A percentile compares a stretch with the other conserved stretches of the same genome.
Conservation (phyloP, 53 echinoderm and acorn worm genomes). For the Stichopus horrens region DNA sequence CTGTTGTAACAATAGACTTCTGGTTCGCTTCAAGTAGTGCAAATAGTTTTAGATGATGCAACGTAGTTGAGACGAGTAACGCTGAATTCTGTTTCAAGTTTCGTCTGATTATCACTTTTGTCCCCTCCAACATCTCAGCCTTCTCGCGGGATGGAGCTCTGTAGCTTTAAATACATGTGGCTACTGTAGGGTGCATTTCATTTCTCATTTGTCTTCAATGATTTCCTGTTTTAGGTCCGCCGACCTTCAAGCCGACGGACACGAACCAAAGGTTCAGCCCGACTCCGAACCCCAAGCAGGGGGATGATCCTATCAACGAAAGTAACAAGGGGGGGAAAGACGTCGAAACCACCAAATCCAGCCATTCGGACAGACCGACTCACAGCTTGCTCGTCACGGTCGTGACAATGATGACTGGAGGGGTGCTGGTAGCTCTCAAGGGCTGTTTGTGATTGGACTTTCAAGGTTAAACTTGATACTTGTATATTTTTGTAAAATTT, state of each 20-base stretch:
- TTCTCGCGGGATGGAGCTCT: too few species aligned
- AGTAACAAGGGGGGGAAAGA: neutral
- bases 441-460: neutral
- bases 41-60: too few species aligned
- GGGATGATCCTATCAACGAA: neutral
- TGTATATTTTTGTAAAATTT: constrained; percentile 19
- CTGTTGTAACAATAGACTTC: too few species aligned
- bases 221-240: constrained; percentile 21
- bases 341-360: neutral
- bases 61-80: too few species aligned
- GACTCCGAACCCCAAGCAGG: neutral
- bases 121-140: too few species aligned
- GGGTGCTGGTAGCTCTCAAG: neutral
- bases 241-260: constrained; percentile 9
- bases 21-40: too few species aligned
- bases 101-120: too few species aligned
- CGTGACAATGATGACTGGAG: neutral
- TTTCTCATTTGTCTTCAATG: neutral
- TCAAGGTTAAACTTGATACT: neutral
- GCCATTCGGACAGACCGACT: neutral
- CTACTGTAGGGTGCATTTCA: neutral
- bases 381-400: neutral
- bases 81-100: too few species aligned
- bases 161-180: neutral
- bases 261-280: constrained; percentile 13